A percentile compares a stretch with the other conserved stretches of the same genome.
Conservation (phyloP, 2,888 invertebrate genomes). For the Stenodera caucasica region DNA sequence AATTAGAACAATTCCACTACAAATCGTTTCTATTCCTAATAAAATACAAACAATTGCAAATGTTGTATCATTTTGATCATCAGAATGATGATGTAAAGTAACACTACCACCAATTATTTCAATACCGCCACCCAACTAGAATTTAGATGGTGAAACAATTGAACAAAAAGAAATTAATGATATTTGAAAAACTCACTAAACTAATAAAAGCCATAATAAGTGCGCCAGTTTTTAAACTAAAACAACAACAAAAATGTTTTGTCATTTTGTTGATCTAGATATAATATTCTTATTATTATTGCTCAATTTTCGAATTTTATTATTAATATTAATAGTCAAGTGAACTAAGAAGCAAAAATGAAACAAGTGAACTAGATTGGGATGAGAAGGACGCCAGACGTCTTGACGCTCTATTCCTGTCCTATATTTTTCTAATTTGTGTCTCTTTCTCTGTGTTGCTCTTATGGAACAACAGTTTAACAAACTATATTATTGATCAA, state of each 20-base stretch:
- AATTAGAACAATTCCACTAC: constrained; percentile 26
- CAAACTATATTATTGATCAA: neutral
- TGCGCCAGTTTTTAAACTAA: constrained; percentile 39
- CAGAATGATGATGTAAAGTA: constrained; percentile 17
- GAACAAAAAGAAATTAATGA: neutral
- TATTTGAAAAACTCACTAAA: constrained; percentile 34
- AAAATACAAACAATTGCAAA: constrained; percentile 29
- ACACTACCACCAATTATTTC: constrained; percentile 23
- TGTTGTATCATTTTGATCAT: constrained; percentile 20
- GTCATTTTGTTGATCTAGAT: constrained; percentile 24
- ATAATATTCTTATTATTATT: no score
- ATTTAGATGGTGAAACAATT: neutral
- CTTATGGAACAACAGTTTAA: neutral
- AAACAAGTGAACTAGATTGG: constrained; percentile 6
- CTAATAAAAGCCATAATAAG: constrained; percentile 39
- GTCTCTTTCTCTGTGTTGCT: constrained; percentile 21
- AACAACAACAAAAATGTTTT: constrained; percentile 35
- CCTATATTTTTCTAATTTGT: neutral
- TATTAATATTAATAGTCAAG: constrained; percentile 3
- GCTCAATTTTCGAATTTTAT: neutral
- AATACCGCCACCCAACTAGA: constrained; percentile 29
- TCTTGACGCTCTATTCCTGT: constrained; percentile 24
- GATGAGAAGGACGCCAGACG: constrained; percentile 22
- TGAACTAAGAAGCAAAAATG: neutral
- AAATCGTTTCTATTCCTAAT: constrained; percentile 29